Base-by-base conservation (phyloP, 64 coral and sea anemone genomes). In the Porites australiensis region DNA sequence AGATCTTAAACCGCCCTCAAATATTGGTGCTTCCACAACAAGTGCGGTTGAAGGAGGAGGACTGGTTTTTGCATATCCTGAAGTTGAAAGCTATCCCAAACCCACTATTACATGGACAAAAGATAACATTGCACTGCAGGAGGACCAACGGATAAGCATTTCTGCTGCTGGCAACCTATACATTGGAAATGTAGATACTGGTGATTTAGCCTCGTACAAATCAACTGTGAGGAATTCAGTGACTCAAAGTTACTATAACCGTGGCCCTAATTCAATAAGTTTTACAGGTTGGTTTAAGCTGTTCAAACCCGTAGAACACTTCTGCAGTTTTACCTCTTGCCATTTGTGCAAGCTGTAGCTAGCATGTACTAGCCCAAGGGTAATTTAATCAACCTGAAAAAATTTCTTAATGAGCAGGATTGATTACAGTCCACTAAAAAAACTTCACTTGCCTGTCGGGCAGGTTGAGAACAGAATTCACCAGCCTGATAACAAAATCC, bases 151-250 rank as follows among this genome's bases (percentile, higher is more conserved):
- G 59, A 79, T 97, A 19, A 94, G 95, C 75, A 83, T 97, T 59
- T 97, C 95, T 43, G 72, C 73, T 18, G 60, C 57, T 22, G 95
- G 95, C 4, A 93, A 97, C 52, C 66, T 97, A 0, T 97, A 94
- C 23, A 82, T 97, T 78, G 92, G 80, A 46, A 82, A 91, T 81
- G 77, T 94, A 3, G 55, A 84, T 14, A 72, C 79, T 8, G 55
- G 3, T 60, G 92, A 97, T 91, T 49, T 90, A 23, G 92, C 72
- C 16, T 61, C 0, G 79, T 97, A 97, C 55, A 13, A 46, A 10
- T 97, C 95, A 71, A 63, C 44, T 4, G 88, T 97, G n/a, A n/a
- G 67, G 65, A 97, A 97, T 88, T 20, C 83, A 27, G 80, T 90
- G 1, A 86, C 91, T n/a, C 69, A 37, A 5, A 43, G 22, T 2